A percentile compares a stretch with the other conserved stretches of the same genome.
Evolutionary conservation across 2,797 vertebrate genomes (phyloP).

Genomic region (Rhabdophis nuchalis): DNA sequence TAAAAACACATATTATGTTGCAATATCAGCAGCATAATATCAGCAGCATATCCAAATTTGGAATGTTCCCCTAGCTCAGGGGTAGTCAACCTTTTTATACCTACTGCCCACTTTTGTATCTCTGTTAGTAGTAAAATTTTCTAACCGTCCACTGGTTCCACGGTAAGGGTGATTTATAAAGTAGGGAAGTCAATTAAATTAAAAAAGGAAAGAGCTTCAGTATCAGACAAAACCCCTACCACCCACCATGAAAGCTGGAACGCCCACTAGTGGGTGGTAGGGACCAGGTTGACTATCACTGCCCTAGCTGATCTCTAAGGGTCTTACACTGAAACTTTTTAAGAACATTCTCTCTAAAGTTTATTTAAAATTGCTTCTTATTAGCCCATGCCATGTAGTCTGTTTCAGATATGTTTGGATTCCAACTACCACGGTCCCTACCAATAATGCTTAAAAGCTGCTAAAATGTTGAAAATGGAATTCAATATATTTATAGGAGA

Average conservation of each 20-base stretch:
- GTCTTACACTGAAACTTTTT: not conserved
- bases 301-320: not conserved
- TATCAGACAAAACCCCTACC: no score
- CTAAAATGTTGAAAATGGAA: not conserved
- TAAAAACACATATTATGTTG: constrained; percentile 11
- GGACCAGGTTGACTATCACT: no score
- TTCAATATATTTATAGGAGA: not conserved
- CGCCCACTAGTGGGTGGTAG: no score
- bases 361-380: not conserved
- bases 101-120: no score
- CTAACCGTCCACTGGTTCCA: no score
- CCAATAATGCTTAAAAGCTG: not conserved
- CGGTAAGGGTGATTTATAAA: no score
- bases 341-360: not conserved
- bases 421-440: not conserved
- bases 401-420: not conserved
- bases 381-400: not conserved
- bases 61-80: not conserved
- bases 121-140: no score
- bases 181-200: no score
- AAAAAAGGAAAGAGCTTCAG: no score
- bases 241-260: no score
- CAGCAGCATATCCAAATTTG: not conserved
- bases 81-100: no score
- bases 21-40: not conserved